Conservation (phyloP, 30 jellyfish, hydroid and myxozoan genomes). For the Aurelia aurita complex sp. Pacific region DNA sequence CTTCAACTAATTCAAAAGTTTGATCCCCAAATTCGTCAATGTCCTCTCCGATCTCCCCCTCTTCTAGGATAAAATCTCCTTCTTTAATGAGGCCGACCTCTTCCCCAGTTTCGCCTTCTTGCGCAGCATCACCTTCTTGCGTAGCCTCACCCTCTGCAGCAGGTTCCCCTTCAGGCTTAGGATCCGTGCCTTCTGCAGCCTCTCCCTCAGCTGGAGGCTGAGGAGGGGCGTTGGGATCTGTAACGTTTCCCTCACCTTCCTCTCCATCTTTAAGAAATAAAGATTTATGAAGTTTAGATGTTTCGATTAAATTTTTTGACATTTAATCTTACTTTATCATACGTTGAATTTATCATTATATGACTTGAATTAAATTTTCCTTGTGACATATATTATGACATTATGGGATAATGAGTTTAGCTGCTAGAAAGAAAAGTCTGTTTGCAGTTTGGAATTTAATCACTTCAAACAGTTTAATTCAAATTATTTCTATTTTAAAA, state of each 20-base stretch:
- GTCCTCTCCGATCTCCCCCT: conserved; percentile 12
- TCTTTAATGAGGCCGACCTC: not conserved
- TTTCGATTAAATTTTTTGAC: too few relatives aligned
- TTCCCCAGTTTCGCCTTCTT: conserved; percentile 12
- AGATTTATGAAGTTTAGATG: not conserved
- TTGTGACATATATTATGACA: too few relatives aligned
- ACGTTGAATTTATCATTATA: too few relatives aligned
- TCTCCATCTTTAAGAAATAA: conserved; percentile 26
- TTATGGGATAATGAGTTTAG: too few relatives aligned
- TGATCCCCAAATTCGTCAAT: not conserved
- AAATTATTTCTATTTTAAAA: too few relatives aligned
- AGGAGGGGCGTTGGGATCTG: conserved; percentile 49
- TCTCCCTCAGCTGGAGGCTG: not conserved
- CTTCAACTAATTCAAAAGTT: not conserved
- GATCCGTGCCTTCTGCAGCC: conserved; percentile 11
- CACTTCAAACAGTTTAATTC: too few relatives aligned
- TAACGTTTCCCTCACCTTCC: conserved; percentile 17
- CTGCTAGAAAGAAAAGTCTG: too few relatives aligned
- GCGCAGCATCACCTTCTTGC: not conserved
- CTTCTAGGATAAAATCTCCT: conserved; percentile 1
- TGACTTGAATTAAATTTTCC: too few relatives aligned
- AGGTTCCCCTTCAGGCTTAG: conserved; percentile 3
- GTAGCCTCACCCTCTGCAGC: conserved; percentile 17
- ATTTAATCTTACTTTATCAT: too few relatives aligned
- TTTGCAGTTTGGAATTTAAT: too few relatives aligned